phyloP scores from a whole-genome alignment of 2,888 invertebrate species.

The Hyppa rectilinea region DNA sequence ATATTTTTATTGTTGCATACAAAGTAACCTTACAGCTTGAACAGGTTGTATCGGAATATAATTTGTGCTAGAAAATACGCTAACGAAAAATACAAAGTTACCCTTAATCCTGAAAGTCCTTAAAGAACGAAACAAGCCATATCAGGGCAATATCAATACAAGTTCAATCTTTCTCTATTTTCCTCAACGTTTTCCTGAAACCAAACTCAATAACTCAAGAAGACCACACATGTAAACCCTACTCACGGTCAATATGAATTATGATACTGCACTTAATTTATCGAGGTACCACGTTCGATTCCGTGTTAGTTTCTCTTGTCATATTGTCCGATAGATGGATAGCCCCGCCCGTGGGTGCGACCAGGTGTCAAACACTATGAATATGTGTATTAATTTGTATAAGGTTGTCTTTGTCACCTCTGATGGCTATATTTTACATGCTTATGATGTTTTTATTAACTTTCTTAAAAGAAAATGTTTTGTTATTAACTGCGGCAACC shows the following conservation, averaged over 20 bases:
- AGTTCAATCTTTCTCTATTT: too few relatives aligned
- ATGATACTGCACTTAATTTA: constrained; percentile 82
- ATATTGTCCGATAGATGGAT: constrained; percentile 71
- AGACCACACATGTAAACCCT: constrained; percentile 53
- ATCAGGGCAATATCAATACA: too few relatives aligned
- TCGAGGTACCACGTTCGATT: constrained; percentile 75
- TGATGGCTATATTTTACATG: constrained; percentile 42
- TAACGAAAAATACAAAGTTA: background rate
- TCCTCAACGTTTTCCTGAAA: background rate
- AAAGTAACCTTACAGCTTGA: background rate
- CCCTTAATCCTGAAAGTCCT: background rate
- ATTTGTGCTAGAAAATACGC: background rate
- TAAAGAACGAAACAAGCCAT: too few relatives aligned
- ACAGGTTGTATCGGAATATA: rapidly evolving
- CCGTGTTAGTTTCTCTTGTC: constrained; percentile 82
- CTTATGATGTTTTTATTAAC: constrained; percentile 20
- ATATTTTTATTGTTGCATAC: too few relatives aligned
- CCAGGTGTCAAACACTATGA: constrained; percentile 51
- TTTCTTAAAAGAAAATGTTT: constrained; percentile 24
- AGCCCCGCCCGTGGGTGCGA: constrained; percentile 60
- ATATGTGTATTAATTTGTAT: constrained; percentile 64
- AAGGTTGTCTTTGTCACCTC: constrained; percentile 43
- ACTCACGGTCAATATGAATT: constrained; percentile 73
- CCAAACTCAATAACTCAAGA: constrained; percentile 10
- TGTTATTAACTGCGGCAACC: constrained; percentile 2